Base-by-base conservation (phyloP, 1,140 invertebrate genomes). In the Episyrphus balteatus region DNA sequence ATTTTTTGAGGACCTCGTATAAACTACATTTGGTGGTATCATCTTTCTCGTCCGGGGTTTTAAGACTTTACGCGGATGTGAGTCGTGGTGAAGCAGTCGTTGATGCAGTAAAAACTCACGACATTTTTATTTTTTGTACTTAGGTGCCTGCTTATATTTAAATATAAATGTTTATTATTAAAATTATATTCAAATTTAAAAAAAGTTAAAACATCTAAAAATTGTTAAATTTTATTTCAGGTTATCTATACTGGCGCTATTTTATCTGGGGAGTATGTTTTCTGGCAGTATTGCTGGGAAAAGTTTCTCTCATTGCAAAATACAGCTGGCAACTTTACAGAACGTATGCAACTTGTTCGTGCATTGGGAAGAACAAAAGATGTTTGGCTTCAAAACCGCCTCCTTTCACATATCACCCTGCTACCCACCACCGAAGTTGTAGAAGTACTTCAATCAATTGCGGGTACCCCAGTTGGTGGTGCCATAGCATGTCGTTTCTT, bases 271-370 rank as follows among this genome's bases (percentile, higher is more conserved):
- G 76, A 76, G 6, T 76, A 80, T 37, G 70, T 75, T 18, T 85
- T 85, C 51, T 89, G 86, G 86, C 72, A 80, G 39, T 76, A 79
- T 58, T 84, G 82, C 50, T 88, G 83, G 79, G 62, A 79, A 6
- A 73, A 73, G 33, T 88, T 83, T 30, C 54, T 61, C 0, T 52
- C 51, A 31, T 48, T 68, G 18, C 66, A 75, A 75, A 52, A 75
- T 69, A 45, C 77, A 71, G 47, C 73, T 69, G 52, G 73, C 78
- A 48, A 60, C 1, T 78, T 82, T 6, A 83, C 80, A 51, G 84
- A 88, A 53, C 79, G 81, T 39, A 75, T 75, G 55, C 69, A 84
- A 26, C 67, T 86, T 54, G 63, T 87, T 2, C 73, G 75, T 50
- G 81, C 84, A 2, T 58, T 88, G 17, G 81, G 81, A 3, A 67